phyloP scores from a whole-genome alignment of 1,140 invertebrate genomes.

The Holcopasites calliopsidis region DNA sequence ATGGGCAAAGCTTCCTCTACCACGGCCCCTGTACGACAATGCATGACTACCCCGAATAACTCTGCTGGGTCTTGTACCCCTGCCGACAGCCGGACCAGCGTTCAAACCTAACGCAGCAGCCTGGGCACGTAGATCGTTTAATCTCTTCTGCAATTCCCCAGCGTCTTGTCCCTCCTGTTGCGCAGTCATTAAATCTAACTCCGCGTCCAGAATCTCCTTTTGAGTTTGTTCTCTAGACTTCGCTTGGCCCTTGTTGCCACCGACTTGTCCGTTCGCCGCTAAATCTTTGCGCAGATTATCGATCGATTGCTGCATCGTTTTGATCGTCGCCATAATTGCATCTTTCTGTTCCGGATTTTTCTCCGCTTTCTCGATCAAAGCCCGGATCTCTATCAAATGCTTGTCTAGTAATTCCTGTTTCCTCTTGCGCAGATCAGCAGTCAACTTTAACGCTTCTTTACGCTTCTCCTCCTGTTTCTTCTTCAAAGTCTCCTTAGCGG shows the following conservation, averaged over 20 bases:
- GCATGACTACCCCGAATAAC: conserved; percentile 68
- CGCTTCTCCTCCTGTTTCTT: conserved; percentile 85
- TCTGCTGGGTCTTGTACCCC: conserved; percentile 63
- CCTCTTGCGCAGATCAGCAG: conserved; percentile 86
- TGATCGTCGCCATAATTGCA: conserved; percentile 86
- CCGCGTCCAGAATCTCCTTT: conserved; percentile 92
- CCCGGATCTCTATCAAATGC: conserved; percentile 88
- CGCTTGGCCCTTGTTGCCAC: conserved; percentile 60
- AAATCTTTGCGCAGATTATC: conserved; percentile 88
- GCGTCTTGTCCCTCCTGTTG: conserved; percentile 90
- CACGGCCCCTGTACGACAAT: conserved; percentile 71
- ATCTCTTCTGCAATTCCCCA: conserved; percentile 84
- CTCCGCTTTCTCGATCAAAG: conserved; percentile 87
- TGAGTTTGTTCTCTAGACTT: conserved; percentile 85
- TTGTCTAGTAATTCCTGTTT: conserved; percentile 90
- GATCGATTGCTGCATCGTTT: conserved; percentile 87
- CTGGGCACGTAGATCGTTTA: conserved; percentile 86
- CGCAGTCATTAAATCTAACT: conserved; percentile 92
- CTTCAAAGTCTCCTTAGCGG: conserved; percentile 82
- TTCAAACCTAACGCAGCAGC: conserved; percentile 78
- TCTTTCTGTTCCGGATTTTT: conserved; percentile 86
- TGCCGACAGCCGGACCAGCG: conserved; percentile 51
- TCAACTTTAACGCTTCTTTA: conserved; percentile 86
- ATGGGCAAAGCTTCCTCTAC: conserved; percentile 79
- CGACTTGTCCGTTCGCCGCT: conserved; percentile 72